These are phyloP conservation scores for Eupithecia vulgata DNA, from an alignment of 2,888 invertebrate genomes.

Conservation along the genomic window DNA sequence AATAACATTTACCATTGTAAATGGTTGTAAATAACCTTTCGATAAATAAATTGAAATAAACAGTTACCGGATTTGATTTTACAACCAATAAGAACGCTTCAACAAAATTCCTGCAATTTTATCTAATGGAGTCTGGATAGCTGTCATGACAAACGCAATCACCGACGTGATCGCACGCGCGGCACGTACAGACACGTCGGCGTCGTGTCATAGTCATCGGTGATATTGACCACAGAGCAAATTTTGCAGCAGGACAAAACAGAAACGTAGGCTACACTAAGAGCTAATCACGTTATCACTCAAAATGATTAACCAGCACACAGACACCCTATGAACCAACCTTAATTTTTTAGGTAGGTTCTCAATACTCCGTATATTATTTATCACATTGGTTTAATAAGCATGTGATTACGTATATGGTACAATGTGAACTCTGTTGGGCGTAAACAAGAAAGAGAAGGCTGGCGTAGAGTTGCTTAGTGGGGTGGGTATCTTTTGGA, in stretches of 20 bases:
- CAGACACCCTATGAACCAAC: too few relatives aligned
- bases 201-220: conserved; percentile 50
- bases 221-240: conserved; percentile 40
- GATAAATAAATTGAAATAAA: neutral
- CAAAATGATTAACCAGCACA: neutral
- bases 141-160: conserved; percentile 62
- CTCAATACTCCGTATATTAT: too few relatives aligned
- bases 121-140: conserved; percentile 29
- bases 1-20: neutral
- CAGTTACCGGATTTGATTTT: neutral
- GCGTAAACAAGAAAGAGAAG: too few relatives aligned
- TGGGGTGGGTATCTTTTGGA: too few relatives aligned
- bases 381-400: too few relatives aligned
- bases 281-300: neutral
- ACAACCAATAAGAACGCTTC: neutral
- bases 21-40: neutral
- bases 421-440: too few relatives aligned
- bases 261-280: neutral
- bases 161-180: conserved; percentile 50
- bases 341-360: too few relatives aligned
- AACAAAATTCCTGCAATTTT: neutral
- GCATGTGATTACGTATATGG: too few relatives aligned
- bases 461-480: too few relatives aligned
- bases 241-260: neutral
- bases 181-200: conserved; percentile 54